Base-by-base conservation (phyloP, 2,797 vertebrate genomes). In the Muraenolepis orangiensis region DNA sequence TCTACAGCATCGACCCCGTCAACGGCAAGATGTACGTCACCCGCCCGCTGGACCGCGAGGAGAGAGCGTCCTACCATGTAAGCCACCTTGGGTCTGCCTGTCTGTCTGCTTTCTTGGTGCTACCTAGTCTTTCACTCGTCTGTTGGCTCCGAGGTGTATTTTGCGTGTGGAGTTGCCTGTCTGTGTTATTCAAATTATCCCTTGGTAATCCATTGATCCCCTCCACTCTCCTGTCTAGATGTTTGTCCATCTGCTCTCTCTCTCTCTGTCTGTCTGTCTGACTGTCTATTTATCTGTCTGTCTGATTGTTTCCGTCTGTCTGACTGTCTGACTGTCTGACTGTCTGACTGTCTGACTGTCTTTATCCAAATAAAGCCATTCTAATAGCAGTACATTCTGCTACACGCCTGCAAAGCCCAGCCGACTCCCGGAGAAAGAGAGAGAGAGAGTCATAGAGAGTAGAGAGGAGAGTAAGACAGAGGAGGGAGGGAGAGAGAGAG, bases 1-100 rank as follows among this genome's bases (percentile, higher is more conserved):
- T 99, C 75, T 99, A 98, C 93, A 98, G 93, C 91, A 99, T 99
- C 1, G 97, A 99, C 89, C 96, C 96, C 0, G 95, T 98, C 84
- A 96, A 95, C 0, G 98, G 98, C 72, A 96, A 96, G 82, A 98
- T 99, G 98, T 98, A 96, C 0, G 98, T 99, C 89, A 98, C 96
- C 0, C 94, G 95, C 74, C 97, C 98, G 0, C 94, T 99, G 93
- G 98, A 99, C 91, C 90, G 98, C 77, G 98, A 99, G 76, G 97
- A 98, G 74, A 91, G 96, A 76, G 96, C 97, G 46, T 98, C 97
- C 38, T 99, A 98, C 88, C 97, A 98, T 0, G 97, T 99, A 90
- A 98, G 96, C 70, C 70, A 64, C 30, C 74, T 16, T 42, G 18
- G 61, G 42, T 80, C 76, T 74, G 32, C 75, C 32, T 74, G 51